Conservation (phyloP, 30 jellyfish, hydroid and myxozoan genomes). For the Rhopilema esculentum region DNA sequence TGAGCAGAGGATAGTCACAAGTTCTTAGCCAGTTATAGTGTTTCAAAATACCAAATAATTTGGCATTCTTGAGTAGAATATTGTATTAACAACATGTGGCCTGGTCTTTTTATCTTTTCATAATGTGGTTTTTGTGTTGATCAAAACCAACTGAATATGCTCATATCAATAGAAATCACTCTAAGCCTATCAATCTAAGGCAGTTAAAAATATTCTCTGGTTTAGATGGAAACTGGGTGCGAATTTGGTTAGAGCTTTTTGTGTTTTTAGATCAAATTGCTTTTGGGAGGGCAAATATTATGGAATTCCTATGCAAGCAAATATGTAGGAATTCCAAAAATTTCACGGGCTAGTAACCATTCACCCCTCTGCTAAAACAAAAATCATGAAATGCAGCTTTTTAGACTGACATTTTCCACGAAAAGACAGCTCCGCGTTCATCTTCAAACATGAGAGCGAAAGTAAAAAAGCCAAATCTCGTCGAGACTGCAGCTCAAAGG, state of each 20-base stretch:
- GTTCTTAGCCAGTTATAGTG: no score
- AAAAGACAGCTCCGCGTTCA: background rate
- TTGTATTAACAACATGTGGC: background rate
- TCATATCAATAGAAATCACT: no score
- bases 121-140: background rate
- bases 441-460: background rate
- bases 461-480: background rate
- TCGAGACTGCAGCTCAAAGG: background rate
- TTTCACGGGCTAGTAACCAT: background rate
- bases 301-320: background rate
- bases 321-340: background rate
- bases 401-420: background rate
- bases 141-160: no score
- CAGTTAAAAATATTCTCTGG: no score
- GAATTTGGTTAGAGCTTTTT: background rate
- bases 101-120: background rate
- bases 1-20: no score
- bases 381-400: no score
- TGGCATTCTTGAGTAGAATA: background rate
- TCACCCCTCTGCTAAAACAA: background rate
- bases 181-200: no score
- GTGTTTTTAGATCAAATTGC: background rate
- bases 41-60: background rate
- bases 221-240: background rate
- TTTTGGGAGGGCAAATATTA: no score